phyloP scores from a whole-genome alignment of 2,113 vertebrate species.

The Pelvicachromis taeniatus region DNA sequence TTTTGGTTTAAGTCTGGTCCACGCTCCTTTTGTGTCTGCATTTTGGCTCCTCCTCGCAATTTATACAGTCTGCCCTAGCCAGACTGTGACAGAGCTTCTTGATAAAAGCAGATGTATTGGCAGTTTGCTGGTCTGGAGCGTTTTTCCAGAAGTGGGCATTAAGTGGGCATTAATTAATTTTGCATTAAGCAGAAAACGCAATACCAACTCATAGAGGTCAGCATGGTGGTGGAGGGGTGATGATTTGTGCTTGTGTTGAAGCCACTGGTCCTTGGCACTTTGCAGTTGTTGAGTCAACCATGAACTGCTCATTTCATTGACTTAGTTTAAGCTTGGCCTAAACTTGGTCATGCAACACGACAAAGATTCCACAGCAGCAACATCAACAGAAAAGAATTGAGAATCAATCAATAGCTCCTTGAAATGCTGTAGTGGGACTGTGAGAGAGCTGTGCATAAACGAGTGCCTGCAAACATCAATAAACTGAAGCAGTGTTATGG shows the following conservation, averaged over 20 bases:
- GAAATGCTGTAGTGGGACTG: background rate
- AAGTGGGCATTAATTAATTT: too few species aligned
- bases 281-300: background rate
- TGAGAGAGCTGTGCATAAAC: background rate
- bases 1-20: too few species aligned
- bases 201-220: background rate
- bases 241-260: background rate
- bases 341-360: background rate
- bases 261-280: background rate
- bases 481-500: background rate
- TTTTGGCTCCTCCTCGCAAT: too few species aligned
- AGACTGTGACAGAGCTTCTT: too few species aligned
- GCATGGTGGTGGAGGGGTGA: background rate
- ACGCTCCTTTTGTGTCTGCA: too few species aligned
- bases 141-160: background rate
- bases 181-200: background rate
- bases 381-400: background rate
- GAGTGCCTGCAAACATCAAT: background rate
- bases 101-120: background rate
- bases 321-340: background rate
- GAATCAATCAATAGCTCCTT: background rate
- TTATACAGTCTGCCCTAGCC: too few species aligned
- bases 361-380: background rate
- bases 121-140: background rate
- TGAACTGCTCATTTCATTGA: background rate